phyloP scores from a whole-genome alignment of 2,113 vertebrate genomes.

The Arenaria interpres region DNA sequence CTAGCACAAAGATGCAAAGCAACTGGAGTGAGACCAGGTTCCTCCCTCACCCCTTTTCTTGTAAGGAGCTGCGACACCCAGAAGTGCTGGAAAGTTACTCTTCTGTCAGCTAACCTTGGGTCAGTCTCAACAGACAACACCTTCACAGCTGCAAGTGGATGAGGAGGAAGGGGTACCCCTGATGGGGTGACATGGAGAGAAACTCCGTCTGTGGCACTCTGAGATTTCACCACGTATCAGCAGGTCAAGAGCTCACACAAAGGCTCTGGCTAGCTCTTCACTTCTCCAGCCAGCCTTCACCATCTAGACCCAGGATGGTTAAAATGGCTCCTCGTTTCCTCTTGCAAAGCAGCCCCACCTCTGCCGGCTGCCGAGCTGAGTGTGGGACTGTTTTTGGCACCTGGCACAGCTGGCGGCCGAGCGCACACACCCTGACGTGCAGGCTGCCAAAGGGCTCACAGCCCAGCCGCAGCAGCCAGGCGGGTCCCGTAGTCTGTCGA shows the following conservation, averaged over 20 bases:
- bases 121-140: neutral
- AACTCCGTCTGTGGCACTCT: neutral
- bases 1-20: neutral
- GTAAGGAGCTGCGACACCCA: neutral
- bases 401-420: fast-evolving
- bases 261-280: neutral
- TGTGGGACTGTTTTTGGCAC: neutral
- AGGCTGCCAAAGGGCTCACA: neutral
- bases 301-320: neutral
- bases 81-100: neutral
- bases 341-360: neutral
- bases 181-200: too few relatives aligned
- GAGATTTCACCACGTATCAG: neutral
- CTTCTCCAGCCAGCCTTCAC: neutral
- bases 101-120: neutral
- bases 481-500: neutral
- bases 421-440: neutral
- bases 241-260: neutral
- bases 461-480: neutral
- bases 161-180: neutral
- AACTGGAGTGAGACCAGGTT: neutral
- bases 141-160: fast-evolving
- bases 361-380: fast-evolving
- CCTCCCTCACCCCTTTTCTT: neutral
- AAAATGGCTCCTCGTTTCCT: neutral